Conservation (phyloP, 2,888 invertebrate genomes). For the Polyommatus iphigenia region DNA sequence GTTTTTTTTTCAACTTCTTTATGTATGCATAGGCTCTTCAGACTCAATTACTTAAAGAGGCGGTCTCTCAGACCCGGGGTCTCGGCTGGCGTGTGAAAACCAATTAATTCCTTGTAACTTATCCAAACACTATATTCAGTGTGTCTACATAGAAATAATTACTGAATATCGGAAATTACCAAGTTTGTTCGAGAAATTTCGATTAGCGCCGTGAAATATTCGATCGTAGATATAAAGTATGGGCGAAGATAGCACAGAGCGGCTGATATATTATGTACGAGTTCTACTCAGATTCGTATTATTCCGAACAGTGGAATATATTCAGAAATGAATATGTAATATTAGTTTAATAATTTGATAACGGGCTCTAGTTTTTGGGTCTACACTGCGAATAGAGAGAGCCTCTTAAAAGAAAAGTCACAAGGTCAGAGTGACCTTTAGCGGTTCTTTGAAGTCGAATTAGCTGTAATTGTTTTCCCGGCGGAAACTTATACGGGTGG, state of each 20-base stretch:
- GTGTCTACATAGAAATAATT: slow-evolving; percentile 33
- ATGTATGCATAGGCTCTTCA: slow-evolving; percentile 35
- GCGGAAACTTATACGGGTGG: slow-evolving; percentile 13
- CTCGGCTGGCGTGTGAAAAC: slow-evolving; percentile 31
- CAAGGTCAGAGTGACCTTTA: too few species aligned
- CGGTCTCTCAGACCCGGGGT: slow-evolving; percentile 36
- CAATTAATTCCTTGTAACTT: slow-evolving; percentile 34
- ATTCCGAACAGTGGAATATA: not conserved
- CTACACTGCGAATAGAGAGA: not conserved
- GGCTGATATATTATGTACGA: slow-evolving; percentile 2
- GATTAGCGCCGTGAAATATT: slow-evolving; percentile 22
- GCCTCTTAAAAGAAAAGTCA: not conserved
- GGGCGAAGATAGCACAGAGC: not conserved
- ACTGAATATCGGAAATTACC: slow-evolving; percentile 30
- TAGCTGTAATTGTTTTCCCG: not conserved
- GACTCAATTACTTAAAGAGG: slow-evolving; percentile 50
- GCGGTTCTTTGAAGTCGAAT: not conserved
- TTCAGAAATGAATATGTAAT: not conserved
- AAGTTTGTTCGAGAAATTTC: slow-evolving; percentile 21
- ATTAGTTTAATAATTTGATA: not conserved
- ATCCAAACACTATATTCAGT: slow-evolving; percentile 30
- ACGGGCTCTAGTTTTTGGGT: not conserved
- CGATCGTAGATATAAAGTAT: not conserved
- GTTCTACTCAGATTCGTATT: not conserved
- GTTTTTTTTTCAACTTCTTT: not conserved